These are phyloP conservation scores for Amblyopsis rosae DNA, from an alignment of 2,113 vertebrate genomes.

Conservation along the genomic window DNA sequence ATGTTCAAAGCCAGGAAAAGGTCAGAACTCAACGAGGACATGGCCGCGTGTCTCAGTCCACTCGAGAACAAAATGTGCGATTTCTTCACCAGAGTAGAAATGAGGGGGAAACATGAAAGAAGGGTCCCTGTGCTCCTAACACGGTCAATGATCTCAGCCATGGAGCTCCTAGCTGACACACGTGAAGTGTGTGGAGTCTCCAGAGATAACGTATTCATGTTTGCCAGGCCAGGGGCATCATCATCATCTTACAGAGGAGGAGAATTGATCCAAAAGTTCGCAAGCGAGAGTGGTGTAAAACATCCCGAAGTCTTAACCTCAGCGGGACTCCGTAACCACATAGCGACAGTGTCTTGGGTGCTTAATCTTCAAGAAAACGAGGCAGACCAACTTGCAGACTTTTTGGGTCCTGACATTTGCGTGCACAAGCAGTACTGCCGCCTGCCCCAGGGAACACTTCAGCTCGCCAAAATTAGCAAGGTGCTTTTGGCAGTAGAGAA, in stretches of 20 bases:
- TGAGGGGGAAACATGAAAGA: constrained; percentile 34
- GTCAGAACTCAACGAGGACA: constrained; percentile 28
- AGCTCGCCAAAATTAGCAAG: background rate
- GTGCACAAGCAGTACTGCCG: background rate
- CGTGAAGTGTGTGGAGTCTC: constrained; percentile 24
- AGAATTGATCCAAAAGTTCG: constrained; percentile 29
- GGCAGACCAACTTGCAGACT: constrained; percentile 1
- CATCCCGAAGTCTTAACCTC: constrained; percentile 5
- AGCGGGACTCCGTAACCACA: constrained; percentile 4
- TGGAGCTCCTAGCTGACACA: constrained; percentile 32
- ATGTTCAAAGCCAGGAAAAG: constrained; percentile 22
- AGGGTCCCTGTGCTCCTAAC: constrained; percentile 37
- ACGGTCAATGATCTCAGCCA: constrained; percentile 20
- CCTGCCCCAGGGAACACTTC: background rate
- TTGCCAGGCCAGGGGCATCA: constrained; percentile 22
- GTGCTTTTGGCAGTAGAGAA: constrained; percentile 5
- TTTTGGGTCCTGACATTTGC: constrained; percentile 1
- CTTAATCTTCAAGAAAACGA: constrained; percentile 10
- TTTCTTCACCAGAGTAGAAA: constrained; percentile 32
- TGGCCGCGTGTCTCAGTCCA: constrained; percentile 19
- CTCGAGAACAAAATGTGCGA: constrained; percentile 24
- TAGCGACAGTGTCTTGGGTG: constrained; percentile 5
- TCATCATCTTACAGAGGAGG: constrained; percentile 28
- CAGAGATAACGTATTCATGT: constrained; percentile 31
- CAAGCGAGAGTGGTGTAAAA: constrained; percentile 25